phyloP scores from a whole-genome alignment of 1,140 invertebrate species.

The Tetragnatha versicolor region DNA sequence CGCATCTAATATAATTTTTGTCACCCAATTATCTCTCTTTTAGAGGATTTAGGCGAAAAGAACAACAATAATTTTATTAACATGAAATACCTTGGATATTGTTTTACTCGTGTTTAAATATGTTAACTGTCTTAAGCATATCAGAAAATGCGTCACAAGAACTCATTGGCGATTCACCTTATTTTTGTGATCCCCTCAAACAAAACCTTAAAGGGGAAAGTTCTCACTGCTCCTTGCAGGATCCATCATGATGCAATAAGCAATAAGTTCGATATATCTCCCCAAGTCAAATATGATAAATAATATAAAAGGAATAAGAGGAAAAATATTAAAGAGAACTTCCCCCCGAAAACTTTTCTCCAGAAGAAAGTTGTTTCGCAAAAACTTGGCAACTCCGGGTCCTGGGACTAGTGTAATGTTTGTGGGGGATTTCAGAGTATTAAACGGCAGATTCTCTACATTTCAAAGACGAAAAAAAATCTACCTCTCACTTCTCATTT shows the following conservation, averaged over 20 bases:
- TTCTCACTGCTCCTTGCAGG: too few species aligned
- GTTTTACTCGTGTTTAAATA: too few species aligned
- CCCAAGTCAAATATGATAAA: background rate
- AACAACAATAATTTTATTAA: too few species aligned
- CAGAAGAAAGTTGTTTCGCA: slow-evolving; percentile 5
- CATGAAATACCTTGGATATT: too few species aligned
- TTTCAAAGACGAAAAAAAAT: background rate
- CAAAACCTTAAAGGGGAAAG: too few species aligned
- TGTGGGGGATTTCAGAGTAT: slow-evolving; percentile 37
- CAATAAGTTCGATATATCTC: slow-evolving; percentile 8
- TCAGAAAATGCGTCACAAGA: too few species aligned
- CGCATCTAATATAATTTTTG: too few species aligned
- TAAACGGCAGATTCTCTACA: background rate
- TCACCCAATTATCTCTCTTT: too few species aligned
- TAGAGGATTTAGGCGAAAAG: too few species aligned
- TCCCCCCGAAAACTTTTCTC: background rate
- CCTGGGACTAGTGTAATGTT: slow-evolving; percentile 9
- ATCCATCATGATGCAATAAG: background rate
- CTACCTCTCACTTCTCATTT: slow-evolving; percentile 9
- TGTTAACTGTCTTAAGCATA: too few species aligned
- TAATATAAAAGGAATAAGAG: background rate
- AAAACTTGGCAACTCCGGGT: slow-evolving; percentile 2
- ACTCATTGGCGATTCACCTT: too few species aligned
- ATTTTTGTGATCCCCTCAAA: too few species aligned
- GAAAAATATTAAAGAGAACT: background rate